Evolutionary conservation across 2,888 invertebrate species (phyloP), one percentile per base, ranked within the genome.

Genomic region (Hedya salicella): DNA sequence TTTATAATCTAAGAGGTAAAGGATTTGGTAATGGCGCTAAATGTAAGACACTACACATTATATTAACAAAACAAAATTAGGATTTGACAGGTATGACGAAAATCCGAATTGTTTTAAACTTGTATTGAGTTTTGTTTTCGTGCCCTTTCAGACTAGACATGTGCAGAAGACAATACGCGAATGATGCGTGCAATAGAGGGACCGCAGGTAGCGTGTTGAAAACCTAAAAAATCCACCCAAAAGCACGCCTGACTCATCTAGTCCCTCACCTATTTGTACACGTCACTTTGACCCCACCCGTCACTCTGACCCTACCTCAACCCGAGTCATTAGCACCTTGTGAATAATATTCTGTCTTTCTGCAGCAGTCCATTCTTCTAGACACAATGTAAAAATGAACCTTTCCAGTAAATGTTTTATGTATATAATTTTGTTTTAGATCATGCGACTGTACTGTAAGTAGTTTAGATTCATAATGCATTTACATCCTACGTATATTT

Each of bases 121-220:
- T 76, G 79, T 83, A 82, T 83, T 88, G 78, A 89, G 89, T 87
- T 89, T 87, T 91, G 84, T 94, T 94, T 92, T 92, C 93, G 87
- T 93, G 86, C 79, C 79, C 89, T 96, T 97, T 92, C 97, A 98
- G 98, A 97, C 97, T 98, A 95, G 98, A 98, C 96, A 98, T 98
- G 98, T 98, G 98, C 96, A 96, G 98, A 94, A 95, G 98, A 94
- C 96, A 97, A 94, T 96, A 95, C 94, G 96, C 96, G 91, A 96
- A 96, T 94, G 97, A 97, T 93, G 96, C 96, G 93, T 98, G 98
- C 96, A 98, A 98, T 96, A 96, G 98, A 94, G 98, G 98, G 94
- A 98, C 98, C 81, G 98, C 98, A 97, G 98, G 98, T 98, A 97
- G 95, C 91, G 91, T 89, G 83, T 83, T 81, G 78, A 80, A 83